phyloP scores from a whole-genome alignment of 2,797 vertebrate species.

The Alcedo atthis region DNA sequence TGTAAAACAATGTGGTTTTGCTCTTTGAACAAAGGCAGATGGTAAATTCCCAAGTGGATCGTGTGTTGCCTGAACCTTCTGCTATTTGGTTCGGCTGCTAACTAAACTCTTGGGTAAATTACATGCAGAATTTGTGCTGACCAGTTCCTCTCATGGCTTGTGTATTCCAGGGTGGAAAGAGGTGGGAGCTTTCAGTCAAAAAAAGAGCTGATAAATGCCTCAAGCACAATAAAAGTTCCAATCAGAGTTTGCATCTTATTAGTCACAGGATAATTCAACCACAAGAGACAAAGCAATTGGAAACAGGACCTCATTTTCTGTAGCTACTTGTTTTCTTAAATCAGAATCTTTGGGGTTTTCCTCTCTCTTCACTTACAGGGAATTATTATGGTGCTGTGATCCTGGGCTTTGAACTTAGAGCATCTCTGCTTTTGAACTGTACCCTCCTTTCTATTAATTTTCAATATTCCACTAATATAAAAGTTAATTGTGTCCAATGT shows the following conservation, averaged over 20 bases:
- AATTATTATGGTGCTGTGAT: not conserved
- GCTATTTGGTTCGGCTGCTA: not conserved
- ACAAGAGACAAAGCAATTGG: constrained; percentile 20
- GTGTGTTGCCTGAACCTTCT: not conserved
- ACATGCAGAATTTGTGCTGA: not conserved
- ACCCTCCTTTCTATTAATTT: not conserved
- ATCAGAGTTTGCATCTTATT: not conserved
- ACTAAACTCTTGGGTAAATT: not conserved
- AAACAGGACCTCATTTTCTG: constrained; percentile 19
- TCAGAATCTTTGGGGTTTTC: constrained; percentile 24
- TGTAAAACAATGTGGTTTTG: not conserved
- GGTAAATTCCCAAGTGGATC: not conserved
- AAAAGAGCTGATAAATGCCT: not conserved
- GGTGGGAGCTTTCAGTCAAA: not conserved
- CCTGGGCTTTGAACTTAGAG: not conserved
- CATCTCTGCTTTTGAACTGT: not conserved
- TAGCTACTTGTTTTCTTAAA: constrained; percentile 33
- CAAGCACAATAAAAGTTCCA: not conserved
- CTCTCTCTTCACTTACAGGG: constrained; percentile 10
- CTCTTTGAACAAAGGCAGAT: constrained; percentile 13
- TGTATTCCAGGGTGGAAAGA: not conserved
- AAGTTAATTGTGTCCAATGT: not conserved
- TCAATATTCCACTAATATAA: not conserved
- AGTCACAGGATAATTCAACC: not conserved
- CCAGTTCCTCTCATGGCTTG: not conserved